These are phyloP conservation scores for Tapirus indicus DNA, from an alignment of 2,797 vertebrate genomes.

Conservation along the genomic window DNA sequence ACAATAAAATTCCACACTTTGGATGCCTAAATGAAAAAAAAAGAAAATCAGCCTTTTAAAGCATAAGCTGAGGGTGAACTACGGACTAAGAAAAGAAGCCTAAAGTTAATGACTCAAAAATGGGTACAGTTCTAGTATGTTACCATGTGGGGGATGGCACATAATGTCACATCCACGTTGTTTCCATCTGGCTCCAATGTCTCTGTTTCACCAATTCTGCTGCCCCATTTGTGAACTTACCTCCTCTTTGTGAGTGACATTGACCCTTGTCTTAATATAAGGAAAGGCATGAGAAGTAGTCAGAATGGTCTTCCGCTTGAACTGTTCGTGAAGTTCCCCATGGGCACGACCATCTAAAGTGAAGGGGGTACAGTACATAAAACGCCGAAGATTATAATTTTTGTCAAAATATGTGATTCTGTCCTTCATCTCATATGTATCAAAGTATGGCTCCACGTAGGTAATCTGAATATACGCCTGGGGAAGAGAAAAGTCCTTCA, in stretches of 20 bases:
- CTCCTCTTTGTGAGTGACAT: conserved; percentile 99
- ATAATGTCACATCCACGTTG: not conserved
- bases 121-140: not conserved
- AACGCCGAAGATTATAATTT: conserved; percentile 98
- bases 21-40: not conserved
- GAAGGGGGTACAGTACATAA: conserved; percentile 99
- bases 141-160: fast-evolving
- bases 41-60: conserved; percentile 1
- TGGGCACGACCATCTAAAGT: conserved; percentile 98
- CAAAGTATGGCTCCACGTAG: conserved; percentile 98
- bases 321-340: conserved; percentile 98
- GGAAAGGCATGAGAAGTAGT: conserved; percentile 98
- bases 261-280: conserved; percentile 99
- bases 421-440: conserved; percentile 99
- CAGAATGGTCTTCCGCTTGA: conserved; percentile 98
- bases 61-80: not conserved
- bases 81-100: not conserved
- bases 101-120: not conserved
- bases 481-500: not conserved
- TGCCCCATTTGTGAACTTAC: conserved; percentile 84
- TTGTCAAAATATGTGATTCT: conserved; percentile 99
- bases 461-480: conserved; percentile 99
- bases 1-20: conserved; percentile 42
- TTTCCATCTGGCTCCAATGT: not conserved
- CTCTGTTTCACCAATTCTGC: not conserved